phyloP scores from a whole-genome alignment of 35 echinoderm and acorn worm genomes.

The Holothuria glaberrima region DNA sequence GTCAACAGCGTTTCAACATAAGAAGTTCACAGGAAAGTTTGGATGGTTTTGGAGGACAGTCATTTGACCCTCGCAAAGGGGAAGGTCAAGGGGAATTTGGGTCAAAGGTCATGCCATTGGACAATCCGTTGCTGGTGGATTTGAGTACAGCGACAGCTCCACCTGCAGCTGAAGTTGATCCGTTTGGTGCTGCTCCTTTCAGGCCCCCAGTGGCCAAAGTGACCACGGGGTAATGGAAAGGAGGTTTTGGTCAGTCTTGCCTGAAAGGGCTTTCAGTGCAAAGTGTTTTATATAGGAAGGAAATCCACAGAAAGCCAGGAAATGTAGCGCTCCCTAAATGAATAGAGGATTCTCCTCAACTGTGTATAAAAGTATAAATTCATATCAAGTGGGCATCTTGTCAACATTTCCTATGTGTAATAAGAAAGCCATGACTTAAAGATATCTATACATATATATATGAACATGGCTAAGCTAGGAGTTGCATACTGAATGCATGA shows the following conservation, averaged over 20 bases:
- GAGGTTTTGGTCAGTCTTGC: slow-evolving; percentile 10
- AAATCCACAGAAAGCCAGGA: not conserved
- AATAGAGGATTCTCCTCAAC: no score
- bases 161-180: slow-evolving; percentile 34
- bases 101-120: slow-evolving; percentile 26
- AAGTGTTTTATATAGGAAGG: not conserved
- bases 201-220: slow-evolving; percentile 60
- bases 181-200: slow-evolving; percentile 90
- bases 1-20: slow-evolving; percentile 64
- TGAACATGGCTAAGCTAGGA: no score
- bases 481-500: no score
- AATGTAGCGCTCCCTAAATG: no score
- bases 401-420: no score
- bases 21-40: slow-evolving; percentile 87
- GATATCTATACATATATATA: no score
- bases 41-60: slow-evolving; percentile 71
- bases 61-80: slow-evolving; percentile 58
- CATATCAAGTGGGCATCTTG: no score
- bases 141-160: not conserved
- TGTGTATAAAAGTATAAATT: no score
- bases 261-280: slow-evolving; percentile 54
- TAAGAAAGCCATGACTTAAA: no score
- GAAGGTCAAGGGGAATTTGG: slow-evolving; percentile 25
- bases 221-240: slow-evolving; percentile 1
- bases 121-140: slow-evolving; percentile 45